Evolutionary conservation across 2,113 vertebrate species (phyloP).

Genomic region (Pipra filicauda): DNA sequence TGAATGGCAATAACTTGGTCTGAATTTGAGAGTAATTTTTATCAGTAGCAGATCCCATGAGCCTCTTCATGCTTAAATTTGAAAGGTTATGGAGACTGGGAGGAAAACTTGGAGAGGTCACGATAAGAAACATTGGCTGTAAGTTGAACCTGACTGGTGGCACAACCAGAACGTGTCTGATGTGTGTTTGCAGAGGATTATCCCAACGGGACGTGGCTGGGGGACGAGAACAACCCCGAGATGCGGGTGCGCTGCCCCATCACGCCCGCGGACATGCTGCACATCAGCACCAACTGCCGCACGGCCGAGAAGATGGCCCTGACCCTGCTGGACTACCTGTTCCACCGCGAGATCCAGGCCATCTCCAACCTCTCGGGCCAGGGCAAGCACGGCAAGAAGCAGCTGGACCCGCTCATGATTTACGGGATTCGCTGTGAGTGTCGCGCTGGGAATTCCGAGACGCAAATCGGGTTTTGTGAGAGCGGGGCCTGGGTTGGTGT

Average conservation of each 20-base stretch:
- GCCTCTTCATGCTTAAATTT: neutral
- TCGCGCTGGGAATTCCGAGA: no score
- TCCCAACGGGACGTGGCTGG: constrained; percentile 93
- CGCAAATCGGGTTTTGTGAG: constrained; percentile 65
- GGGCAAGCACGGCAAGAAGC: constrained; percentile 97
- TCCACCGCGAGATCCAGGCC: constrained; percentile 95
- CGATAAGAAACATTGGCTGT: rapidly evolving
- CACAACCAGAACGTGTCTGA: neutral
- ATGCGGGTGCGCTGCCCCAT: constrained; percentile 95
- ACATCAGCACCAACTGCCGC: constrained; percentile 95
- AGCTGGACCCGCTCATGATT: constrained; percentile 97
- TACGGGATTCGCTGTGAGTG: constrained; percentile 94
- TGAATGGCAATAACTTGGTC: neutral
- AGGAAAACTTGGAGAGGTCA: neutral
- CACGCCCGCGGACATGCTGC: constrained; percentile 92
- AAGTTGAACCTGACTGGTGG: neutral
- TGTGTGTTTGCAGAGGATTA: constrained; percentile 81
- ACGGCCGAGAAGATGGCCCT: constrained; percentile 98
- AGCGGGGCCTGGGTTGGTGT: neutral
- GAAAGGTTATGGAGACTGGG: neutral
- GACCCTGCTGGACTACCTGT: constrained; percentile 94
- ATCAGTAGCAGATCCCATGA: neutral
- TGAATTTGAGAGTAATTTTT: neutral
- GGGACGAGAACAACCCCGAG: constrained; percentile 93
- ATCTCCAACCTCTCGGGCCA: constrained; percentile 97